These are phyloP conservation scores for Euleptes europaea DNA, from an alignment of 2,113 vertebrate species.

Conservation along the genomic window DNA sequence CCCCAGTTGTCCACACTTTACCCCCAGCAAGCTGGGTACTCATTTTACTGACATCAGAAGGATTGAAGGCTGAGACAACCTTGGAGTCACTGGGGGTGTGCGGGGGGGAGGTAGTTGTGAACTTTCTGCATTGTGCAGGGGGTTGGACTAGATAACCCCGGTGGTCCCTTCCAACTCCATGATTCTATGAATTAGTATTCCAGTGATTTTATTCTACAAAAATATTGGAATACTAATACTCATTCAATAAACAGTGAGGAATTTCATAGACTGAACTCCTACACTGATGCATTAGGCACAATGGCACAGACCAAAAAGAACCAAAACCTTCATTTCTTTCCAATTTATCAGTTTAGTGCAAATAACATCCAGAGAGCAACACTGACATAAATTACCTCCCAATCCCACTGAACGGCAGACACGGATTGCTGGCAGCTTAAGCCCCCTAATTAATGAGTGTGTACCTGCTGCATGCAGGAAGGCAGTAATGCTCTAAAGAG, in stretches of 20 bases:
- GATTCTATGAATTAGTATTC: no score
- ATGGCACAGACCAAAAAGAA: constrained; percentile 26
- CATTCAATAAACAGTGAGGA: constrained; percentile 27
- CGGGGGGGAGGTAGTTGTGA: no score
- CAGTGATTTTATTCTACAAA: no score
- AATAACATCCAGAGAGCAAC: constrained; percentile 30
- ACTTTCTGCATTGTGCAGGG: no score
- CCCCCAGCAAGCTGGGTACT: no score
- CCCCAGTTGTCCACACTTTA: no score
- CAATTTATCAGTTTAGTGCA: constrained; percentile 34
- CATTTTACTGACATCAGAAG: no score
- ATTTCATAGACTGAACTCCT: constrained; percentile 12
- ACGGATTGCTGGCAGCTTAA: constrained; percentile 2
- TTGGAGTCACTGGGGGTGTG: no score
- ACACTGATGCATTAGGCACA: constrained; percentile 20
- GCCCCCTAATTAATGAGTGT: not conserved
- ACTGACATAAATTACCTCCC: constrained; percentile 33
- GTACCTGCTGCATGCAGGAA: constrained; percentile 4
- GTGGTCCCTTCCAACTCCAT: no score
- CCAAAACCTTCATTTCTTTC: constrained; percentile 32
- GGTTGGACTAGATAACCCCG: no score
- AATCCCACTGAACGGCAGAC: constrained; percentile 42
- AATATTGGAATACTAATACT: not conserved
- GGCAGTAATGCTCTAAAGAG: constrained; percentile 29
- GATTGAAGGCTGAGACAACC: no score